Conservation (phyloP, 2,113 vertebrate species). For the Opisthocomus hoazin region DNA sequence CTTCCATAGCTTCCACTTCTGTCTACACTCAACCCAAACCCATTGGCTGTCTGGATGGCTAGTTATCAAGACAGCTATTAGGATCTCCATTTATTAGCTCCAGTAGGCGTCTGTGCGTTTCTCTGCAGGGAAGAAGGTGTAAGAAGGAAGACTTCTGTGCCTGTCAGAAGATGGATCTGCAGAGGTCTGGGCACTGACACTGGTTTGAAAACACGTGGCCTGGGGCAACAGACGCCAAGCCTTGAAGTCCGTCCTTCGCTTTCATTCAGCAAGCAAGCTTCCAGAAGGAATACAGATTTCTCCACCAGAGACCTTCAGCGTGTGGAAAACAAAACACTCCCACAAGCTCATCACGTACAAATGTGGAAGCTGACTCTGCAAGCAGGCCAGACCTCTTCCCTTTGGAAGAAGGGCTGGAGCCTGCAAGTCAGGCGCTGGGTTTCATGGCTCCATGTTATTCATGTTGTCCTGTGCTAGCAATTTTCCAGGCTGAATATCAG, state of each 20-base stretch:
- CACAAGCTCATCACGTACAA: not conserved
- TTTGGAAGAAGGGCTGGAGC: not conserved
- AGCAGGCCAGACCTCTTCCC: not conserved
- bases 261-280: not conserved
- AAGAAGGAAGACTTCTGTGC: not conserved
- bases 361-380: not conserved
- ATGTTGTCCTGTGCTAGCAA: not conserved
- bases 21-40: not conserved
- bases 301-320: not conserved
- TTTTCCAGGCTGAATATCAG: not conserved
- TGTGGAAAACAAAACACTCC: not conserved
- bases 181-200: not conserved
- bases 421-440: not conserved
- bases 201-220: not conserved
- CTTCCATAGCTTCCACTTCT: not conserved
- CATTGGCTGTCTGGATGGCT: not conserved
- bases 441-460: not conserved
- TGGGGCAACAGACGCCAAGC: not conserved
- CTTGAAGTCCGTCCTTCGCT: not conserved
- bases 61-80: not conserved
- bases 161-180: not conserved
- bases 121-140: not conserved
- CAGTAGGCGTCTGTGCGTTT: not conserved
- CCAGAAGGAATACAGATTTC: not conserved
- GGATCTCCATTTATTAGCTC: not conserved